Evolutionary conservation across 2,888 invertebrate species (phyloP), one percentile per base, ranked within the genome.

Genomic region (Serripes groenlandicus): DNA sequence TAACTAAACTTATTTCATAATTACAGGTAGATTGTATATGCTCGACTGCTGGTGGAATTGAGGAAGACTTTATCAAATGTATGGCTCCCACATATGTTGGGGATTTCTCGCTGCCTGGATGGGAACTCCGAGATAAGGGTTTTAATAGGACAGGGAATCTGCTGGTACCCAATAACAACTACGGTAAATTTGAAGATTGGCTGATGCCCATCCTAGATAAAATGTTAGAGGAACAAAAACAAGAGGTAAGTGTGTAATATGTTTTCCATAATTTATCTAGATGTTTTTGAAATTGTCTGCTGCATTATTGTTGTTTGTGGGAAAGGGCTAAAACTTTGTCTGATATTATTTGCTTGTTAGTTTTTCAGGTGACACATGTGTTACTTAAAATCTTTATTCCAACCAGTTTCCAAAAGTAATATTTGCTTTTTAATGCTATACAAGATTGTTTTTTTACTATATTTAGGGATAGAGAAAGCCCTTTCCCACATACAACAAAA

Each of bases 1-100:
- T 42, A 42, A 42, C 9, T 42, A 42, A 18, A 15, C 5, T 23
- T 18, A 26, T 9, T 60, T 18, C 18, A 3, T 69, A n/a, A 37
- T 70, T 93, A 77, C 92, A 97, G 96, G 96, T 99, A 42, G 99
- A 99, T 95, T 98, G 98, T 93, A 96, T 99, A 86, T 99, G 99
- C 0, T 98, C 99, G 0, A 98, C 99, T 18, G 99, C 99, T 0
- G 99, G 99, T 0, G 99, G 99, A 0, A 96, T 99, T 0, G 99
- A 99, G 95, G 99, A 99, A 95, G 99, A 99, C 95, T 96, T 99
- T 64, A 99, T 99, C 60, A 99, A 99, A 95, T 99, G 99, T 94
- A 95, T 99, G 75, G 98, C 98, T 1, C 98, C 98, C 0, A 99
- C 99, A 0, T 99, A 96, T 91, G 94, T 99, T 71, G 99, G 99